Evolutionary conservation across 2,888 invertebrate species (phyloP).

Genomic region (Protula sp.): DNA sequence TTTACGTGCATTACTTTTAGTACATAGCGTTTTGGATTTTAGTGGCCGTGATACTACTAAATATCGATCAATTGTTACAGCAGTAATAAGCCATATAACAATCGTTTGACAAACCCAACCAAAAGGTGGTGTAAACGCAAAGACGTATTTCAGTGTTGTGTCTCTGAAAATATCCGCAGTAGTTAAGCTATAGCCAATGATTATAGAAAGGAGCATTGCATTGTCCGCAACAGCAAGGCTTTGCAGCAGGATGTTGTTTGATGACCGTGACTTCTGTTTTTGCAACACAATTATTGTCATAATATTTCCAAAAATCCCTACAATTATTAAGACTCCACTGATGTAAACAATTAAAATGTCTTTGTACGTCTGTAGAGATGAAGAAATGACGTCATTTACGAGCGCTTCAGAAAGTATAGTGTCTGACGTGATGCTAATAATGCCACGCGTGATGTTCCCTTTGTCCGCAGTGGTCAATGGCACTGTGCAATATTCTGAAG

Average conservation of each 20-base stretch:
- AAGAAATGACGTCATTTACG: too few relatives aligned
- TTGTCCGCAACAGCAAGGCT: conserved; percentile 8
- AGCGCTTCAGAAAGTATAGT: too few relatives aligned
- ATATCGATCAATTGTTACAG: conserved; percentile 9
- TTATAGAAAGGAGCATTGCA: conserved; percentile 4
- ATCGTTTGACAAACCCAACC: conserved; percentile 15
- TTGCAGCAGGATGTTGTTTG: conserved; percentile 8
- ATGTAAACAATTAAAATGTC: conserved; percentile 8
- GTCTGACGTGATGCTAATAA: too few relatives aligned
- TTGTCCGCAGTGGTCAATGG: too few relatives aligned
- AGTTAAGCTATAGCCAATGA: conserved; percentile 7
- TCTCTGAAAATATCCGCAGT: neutral
- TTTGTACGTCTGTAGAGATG: too few relatives aligned
- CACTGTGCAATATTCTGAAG: too few relatives aligned
- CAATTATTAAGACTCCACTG: conserved; percentile 5
- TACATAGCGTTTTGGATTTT: conserved; percentile 5
- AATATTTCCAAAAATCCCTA: conserved; percentile 7
- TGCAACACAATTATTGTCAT: conserved; percentile 1
- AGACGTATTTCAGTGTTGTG: neutral
- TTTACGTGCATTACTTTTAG: conserved; percentile 2
- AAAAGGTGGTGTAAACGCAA: conserved; percentile 10
- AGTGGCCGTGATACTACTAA: conserved; percentile 9
- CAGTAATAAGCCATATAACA: conserved; percentile 10
- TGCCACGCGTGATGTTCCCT: too few relatives aligned
- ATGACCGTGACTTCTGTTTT: conserved; percentile 4